phyloP scores from a whole-genome alignment of 1,140 invertebrate species.

The Bombyx mandarina region DNA sequence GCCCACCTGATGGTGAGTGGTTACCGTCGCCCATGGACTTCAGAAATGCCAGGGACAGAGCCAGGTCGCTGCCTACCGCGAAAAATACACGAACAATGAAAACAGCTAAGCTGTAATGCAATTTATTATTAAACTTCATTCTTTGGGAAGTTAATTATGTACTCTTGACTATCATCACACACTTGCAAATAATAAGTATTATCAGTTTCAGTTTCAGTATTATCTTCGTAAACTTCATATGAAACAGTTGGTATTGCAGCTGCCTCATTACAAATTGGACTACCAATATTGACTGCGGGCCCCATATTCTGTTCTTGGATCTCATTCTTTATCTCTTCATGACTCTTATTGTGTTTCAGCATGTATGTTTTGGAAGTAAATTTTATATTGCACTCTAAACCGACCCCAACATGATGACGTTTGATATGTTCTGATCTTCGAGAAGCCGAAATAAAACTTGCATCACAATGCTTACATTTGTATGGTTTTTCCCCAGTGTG shows the following conservation, averaged over 20 bases:
- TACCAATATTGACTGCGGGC: constrained; percentile 6
- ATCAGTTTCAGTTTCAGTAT: constrained; percentile 3
- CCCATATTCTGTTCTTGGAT: background rate
- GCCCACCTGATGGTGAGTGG: too few species aligned
- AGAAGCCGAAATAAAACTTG: constrained; percentile 44
- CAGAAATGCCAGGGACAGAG: too few species aligned
- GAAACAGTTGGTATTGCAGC: too few species aligned
- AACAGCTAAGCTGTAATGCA: background rate
- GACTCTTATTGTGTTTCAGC: constrained; percentile 36
- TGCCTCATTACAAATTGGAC: background rate
- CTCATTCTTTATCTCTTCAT: constrained; percentile 13
- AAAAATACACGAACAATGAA: too few species aligned
- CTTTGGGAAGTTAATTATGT: constrained; percentile 9
- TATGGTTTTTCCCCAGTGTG: constrained; percentile 69
- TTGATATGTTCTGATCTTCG: constrained; percentile 45
- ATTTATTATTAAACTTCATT: constrained; percentile 2
- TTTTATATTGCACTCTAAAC: constrained; percentile 35
- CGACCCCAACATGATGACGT: constrained; percentile 30
- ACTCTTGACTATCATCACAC: constrained; percentile 24
- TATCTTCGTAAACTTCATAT: too few species aligned
- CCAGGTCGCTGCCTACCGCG: too few species aligned
- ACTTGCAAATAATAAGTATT: constrained; percentile 23
- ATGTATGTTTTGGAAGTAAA: constrained; percentile 32
- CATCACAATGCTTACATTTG: constrained; percentile 42
- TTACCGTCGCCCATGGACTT: too few species aligned